Percentiles rank a stretch among this genome's conserved stretches.
These are phyloP conservation scores for Heterodera schachtii DNA, from an alignment of 1,140 invertebrate genomes.

Conservation along the genomic window DNA sequence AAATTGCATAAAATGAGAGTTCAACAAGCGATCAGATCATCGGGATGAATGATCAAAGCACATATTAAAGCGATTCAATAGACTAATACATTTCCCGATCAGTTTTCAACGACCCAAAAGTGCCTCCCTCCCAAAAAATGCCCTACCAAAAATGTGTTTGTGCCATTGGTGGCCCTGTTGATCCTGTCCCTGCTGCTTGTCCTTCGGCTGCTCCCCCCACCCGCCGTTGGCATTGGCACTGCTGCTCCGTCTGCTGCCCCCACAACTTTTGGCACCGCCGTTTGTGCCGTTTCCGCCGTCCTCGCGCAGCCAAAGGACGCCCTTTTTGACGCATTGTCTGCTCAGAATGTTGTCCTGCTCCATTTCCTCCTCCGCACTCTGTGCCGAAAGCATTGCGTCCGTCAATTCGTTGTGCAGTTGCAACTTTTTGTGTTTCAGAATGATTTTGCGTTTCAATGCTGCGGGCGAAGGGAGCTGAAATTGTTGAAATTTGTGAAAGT, in stretches of 20 bases:
- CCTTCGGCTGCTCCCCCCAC: too few species aligned
- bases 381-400: constrained; percentile 39
- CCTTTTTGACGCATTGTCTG: constrained; percentile 25
- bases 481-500: too few species aligned
- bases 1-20: too few species aligned
- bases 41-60: too few species aligned
- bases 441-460: constrained; percentile 71
- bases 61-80: too few species aligned
- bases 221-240: neutral
- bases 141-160: neutral
- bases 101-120: too few species aligned
- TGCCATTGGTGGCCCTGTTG: neutral
- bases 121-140: neutral
- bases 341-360: constrained; percentile 27
- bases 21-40: too few species aligned
- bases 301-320: constrained; percentile 19
- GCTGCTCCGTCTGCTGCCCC: too few species aligned
- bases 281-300: neutral
- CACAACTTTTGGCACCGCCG: neutral
- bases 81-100: too few species aligned
- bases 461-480: constrained; percentile 83
- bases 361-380: constrained; percentile 40
- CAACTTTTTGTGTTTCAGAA: constrained; percentile 67
- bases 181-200: neutral
- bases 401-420: constrained; percentile 47